Evolutionary conservation across 2,113 vertebrate species (phyloP).

Genomic region (Rhinoderma darwinii): DNA sequence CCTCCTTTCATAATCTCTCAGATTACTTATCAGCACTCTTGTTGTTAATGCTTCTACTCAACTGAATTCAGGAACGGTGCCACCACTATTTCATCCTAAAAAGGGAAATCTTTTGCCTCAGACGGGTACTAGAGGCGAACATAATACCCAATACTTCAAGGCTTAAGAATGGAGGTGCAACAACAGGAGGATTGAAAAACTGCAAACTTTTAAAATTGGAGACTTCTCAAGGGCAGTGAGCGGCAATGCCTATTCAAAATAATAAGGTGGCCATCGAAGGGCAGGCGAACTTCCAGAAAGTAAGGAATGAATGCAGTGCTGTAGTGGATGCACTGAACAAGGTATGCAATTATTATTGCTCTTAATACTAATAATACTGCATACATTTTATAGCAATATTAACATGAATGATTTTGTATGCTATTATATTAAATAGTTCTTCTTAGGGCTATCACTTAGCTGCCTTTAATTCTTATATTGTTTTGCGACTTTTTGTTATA

Average conservation of each 20-base stretch:
- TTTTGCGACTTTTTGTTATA: not conserved
- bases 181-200: slow-evolving; percentile 8
- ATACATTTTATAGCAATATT: not conserved
- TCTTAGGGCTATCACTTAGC: not conserved
- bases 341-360: slow-evolving; percentile 27
- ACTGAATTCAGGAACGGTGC: slow-evolving; percentile 14
- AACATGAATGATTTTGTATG: not conserved
- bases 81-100: not conserved
- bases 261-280: slow-evolving; percentile 54
- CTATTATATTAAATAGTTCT: not conserved
- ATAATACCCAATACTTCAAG: not conserved
- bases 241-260: slow-evolving; percentile 55
- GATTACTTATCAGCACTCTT: slow-evolving; percentile 55
- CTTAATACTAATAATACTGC: not conserved
- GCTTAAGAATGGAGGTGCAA: not conserved
- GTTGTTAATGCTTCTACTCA: not conserved
- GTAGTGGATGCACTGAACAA: slow-evolving; percentile 57
- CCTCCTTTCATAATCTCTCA: slow-evolving; percentile 44
- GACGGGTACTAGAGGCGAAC: not conserved
- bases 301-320: slow-evolving; percentile 47
- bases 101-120: not conserved
- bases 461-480: not conserved
- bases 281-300: slow-evolving; percentile 36
- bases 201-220: slow-evolving; percentile 4
- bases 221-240: slow-evolving; percentile 4